phyloP scores from a whole-genome alignment of 2,113 vertebrate species.

The Lophotis ruficrista region DNA sequence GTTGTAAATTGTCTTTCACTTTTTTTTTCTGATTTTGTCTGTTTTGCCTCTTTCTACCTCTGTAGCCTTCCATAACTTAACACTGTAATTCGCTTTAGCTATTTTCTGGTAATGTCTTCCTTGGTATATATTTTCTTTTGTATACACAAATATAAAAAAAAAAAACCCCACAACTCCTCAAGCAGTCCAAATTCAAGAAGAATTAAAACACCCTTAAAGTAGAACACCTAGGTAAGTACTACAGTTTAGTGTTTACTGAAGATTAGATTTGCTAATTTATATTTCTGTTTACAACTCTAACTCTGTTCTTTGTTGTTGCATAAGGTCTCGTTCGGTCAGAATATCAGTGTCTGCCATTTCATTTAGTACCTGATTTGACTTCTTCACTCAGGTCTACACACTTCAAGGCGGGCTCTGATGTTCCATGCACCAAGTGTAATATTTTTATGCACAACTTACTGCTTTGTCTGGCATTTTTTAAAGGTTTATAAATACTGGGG shows the following conservation, averaged over 20 bases:
- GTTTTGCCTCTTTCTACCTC: not conserved
- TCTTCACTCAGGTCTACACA: fast-evolving
- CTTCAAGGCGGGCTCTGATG: not conserved
- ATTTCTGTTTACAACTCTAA: not conserved
- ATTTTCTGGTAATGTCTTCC: not conserved
- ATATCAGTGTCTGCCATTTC: not conserved
- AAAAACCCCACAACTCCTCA: too few relatives aligned
- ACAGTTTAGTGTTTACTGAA: not conserved
- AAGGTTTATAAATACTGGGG: not conserved
- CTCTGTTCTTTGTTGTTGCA: not conserved
- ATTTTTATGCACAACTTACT: not conserved
- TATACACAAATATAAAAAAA: not conserved
- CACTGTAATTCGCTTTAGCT: not conserved
- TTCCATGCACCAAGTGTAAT: not conserved
- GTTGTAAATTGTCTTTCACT: not conserved
- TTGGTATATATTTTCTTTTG: not conserved
- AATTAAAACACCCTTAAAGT: not conserved
- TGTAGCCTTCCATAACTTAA: not conserved
- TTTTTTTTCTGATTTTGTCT: not conserved
- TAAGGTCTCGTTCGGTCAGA: fast-evolving
- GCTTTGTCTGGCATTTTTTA: not conserved
- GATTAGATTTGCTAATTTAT: not conserved
- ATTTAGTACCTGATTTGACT: not conserved
- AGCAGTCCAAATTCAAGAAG: not conserved
- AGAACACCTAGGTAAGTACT: not conserved